Conservation (phyloP, 2,888 invertebrate species). For the Drosophila flavopinicola region DNA sequence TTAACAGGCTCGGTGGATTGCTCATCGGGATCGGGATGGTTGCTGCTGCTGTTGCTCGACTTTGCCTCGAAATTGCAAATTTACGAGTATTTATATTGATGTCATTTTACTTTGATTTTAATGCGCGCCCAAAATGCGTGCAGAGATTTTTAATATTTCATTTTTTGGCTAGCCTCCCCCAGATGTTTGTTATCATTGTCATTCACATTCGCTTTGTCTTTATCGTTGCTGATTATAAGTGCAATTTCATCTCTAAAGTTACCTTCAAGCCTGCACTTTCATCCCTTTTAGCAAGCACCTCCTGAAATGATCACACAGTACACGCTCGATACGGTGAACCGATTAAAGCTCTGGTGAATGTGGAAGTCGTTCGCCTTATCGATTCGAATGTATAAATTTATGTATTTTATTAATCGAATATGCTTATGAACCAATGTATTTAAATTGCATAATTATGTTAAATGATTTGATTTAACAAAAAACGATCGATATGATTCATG, state of each 20-base stretch:
- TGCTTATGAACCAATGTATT: too few species aligned
- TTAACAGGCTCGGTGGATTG: slow-evolving; percentile 59
- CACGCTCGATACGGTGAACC: too few species aligned
- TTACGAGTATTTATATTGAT: slow-evolving; percentile 81
- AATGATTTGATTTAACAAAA: too few species aligned
- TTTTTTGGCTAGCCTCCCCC: slow-evolving; percentile 20
- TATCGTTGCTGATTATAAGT: slow-evolving; percentile 8
- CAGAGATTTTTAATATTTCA: slow-evolving; percentile 79
- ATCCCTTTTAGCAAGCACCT: background rate
- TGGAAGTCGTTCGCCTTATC: too few species aligned
- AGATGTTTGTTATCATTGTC: slow-evolving; percentile 7
- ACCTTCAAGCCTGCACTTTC: background rate
- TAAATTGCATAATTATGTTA: too few species aligned
- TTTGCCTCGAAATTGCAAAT: slow-evolving; percentile 75
- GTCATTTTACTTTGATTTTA: slow-evolving; percentile 81
- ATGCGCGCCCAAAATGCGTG: slow-evolving; percentile 77
- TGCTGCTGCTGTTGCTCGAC: slow-evolving; percentile 29
- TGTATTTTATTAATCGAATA: too few species aligned
- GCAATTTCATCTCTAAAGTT: background rate
- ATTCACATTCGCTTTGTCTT: slow-evolving; percentile 21
- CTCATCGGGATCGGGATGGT: slow-evolving; percentile 37
- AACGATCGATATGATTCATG: too few species aligned
- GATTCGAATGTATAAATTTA: too few species aligned
- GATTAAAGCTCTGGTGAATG: too few species aligned
- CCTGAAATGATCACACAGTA: background rate